Base-by-base conservation (phyloP, 1,140 invertebrate genomes). In the Solenopsis invicta region DNA sequence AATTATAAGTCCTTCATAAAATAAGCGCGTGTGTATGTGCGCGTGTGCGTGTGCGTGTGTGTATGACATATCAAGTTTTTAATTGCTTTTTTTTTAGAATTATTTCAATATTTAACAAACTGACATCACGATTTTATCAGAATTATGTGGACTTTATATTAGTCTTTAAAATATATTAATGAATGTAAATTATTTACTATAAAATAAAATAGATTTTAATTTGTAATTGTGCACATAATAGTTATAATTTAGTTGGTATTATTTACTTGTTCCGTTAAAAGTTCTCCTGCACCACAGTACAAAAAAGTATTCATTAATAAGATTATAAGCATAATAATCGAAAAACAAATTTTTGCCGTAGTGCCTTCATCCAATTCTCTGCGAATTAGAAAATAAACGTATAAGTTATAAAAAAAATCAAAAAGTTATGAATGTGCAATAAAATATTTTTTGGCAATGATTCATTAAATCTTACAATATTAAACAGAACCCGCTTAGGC, bases 211-310 rank as follows among this genome's bases (percentile, higher is more conserved):
- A 4, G 4, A 41, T 41, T 41, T 41, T 41, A 8, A 6, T 6
- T 4, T 41, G 8, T 41, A 41, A 41, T 41, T 41, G 5, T 41
- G 5, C 5, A 41, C 37, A n/a, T n/a, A n/a, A 29, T 29, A 29
- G 29, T 29, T 29, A 29, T 29, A 29, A 29, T n/a, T 56, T 56
- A 21, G 6, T 56, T 56, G 54, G 5, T 48, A 12, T 61, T 16
- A 76, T 41, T 62, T 62, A 77, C 75, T 34, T 77, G 37, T 0
- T 80, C 13, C 9, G 3, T 45, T 16, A 80, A 8, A 16, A 80
- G 18, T 4, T 80, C 61, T 34, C 61, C 76, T 4, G 45, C 61
- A 37, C 13, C n/a, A 18, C 61, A 80, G 52, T 67, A 80, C 5
- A 80, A 8, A 67, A 80, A 52, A 10, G 45, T 80, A 37, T 52